Conservation (phyloP, 2,113 vertebrate species). For the Polypterus bichir region DNA sequence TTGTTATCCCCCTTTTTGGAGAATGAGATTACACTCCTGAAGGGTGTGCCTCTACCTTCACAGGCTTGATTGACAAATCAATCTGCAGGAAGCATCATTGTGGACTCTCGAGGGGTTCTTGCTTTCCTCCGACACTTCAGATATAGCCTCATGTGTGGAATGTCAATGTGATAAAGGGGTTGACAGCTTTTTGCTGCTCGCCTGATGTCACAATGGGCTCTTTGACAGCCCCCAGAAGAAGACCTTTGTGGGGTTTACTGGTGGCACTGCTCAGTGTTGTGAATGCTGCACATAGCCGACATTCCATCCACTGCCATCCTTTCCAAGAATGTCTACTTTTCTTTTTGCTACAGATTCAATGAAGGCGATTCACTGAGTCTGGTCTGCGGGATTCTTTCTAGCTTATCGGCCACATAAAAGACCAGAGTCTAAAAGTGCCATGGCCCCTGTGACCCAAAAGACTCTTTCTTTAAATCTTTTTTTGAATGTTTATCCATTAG, state of each 20-base stretch:
- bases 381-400: too few relatives aligned
- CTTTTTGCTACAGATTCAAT: constrained; percentile 26
- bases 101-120: constrained; percentile 33
- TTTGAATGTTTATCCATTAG: too few relatives aligned
- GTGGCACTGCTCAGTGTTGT: constrained; percentile 87
- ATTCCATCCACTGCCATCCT: constrained; percentile 69
- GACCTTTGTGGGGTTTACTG: constrained; percentile 69
- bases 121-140: constrained; percentile 24
- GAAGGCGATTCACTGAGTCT: too few relatives aligned
- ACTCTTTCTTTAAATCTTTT: too few relatives aligned
- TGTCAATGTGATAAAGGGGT: constrained; percentile 84
- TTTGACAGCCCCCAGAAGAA: constrained; percentile 89
- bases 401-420: too few relatives aligned
- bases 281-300: constrained; percentile 81
- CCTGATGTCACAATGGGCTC: constrained; percentile 73
- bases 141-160: constrained; percentile 71
- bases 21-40: constrained; percentile 48
- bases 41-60: constrained; percentile 23
- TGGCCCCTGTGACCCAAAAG: too few relatives aligned
- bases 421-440: too few relatives aligned
- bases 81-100: constrained; percentile 27
- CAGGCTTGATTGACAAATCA: constrained; percentile 68
- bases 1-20: constrained; percentile 44
- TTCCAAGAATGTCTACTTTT: constrained; percentile 58
- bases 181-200: constrained; percentile 68